phyloP scores from a whole-genome alignment of 2,113 vertebrate genomes.

The Tachuris rubrigastra region DNA sequence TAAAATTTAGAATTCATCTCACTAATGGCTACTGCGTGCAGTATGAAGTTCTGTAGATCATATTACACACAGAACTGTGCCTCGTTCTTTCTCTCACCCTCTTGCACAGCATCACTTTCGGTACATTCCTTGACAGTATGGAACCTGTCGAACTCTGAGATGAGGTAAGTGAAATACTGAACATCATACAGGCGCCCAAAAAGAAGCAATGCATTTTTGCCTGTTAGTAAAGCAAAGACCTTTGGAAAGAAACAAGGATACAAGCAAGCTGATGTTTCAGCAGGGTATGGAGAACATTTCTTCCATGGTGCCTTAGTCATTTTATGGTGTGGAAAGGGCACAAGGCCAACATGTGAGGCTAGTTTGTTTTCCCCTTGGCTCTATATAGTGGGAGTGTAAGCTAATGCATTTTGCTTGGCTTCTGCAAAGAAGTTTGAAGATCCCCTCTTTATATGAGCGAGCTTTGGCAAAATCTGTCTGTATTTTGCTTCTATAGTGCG shows the following conservation, averaged over 20 bases:
- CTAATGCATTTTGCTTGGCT: conserved; percentile 52
- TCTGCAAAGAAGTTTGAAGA: background rate
- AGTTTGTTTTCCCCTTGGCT: background rate
- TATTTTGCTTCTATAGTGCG: background rate
- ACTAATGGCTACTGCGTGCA: background rate
- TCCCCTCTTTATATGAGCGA: conserved; percentile 17
- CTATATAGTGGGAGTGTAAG: background rate
- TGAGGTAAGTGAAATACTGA: background rate
- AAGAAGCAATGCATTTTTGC: background rate
- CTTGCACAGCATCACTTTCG: background rate
- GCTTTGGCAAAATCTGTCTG: background rate
- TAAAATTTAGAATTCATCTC: conserved; percentile 37
- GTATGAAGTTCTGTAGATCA: background rate
- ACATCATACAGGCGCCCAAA: background rate
- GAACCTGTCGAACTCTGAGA: background rate
- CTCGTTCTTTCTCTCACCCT: background rate
- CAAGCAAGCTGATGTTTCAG: background rate
- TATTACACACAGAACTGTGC: background rate
- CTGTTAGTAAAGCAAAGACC: background rate
- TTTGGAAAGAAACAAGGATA: background rate
- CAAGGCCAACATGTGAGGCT: background rate
- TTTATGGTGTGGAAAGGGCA: conserved; percentile 16
- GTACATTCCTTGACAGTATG: background rate
- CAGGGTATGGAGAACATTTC: background rate
- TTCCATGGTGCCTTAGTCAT: background rate